Conservation (phyloP, 2,888 invertebrate species). For the Electrophaes corylata region DNA sequence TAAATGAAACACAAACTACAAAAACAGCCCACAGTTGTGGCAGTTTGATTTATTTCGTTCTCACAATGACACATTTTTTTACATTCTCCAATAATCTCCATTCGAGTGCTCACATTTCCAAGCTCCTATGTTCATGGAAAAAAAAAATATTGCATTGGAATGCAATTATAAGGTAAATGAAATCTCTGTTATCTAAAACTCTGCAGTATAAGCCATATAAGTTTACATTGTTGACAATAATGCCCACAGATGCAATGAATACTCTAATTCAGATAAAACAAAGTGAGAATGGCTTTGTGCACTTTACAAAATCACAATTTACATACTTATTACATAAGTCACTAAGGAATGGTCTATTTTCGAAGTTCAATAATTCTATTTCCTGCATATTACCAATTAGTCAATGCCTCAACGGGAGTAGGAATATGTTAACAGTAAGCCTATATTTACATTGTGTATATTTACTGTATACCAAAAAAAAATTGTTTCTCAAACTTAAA, state of each 20-base stretch:
- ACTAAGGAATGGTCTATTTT: conserved; percentile 56
- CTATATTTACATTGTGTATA: conserved; percentile 9
- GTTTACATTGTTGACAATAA: neutral
- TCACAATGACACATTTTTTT: conserved; percentile 63
- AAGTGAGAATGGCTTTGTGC: conserved; percentile 60
- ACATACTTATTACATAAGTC: conserved; percentile 42
- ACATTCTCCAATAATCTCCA: conserved; percentile 61
- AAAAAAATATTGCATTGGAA: conserved; percentile 29
- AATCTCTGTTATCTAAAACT: too few relatives aligned
- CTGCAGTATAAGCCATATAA: too few relatives aligned
- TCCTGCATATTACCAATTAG: conserved; percentile 19
- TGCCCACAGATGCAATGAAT: neutral
- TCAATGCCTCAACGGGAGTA: conserved; percentile 35
- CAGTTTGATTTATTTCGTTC: conserved; percentile 77
- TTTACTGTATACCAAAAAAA: conserved; percentile 6
- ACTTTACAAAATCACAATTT: conserved; percentile 52
- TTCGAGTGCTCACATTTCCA: conserved; percentile 53
- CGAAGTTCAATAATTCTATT: conserved; percentile 19
- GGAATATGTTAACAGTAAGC: conserved; percentile 22
- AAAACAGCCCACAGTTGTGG: conserved; percentile 77
- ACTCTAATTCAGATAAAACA: conserved; percentile 13
- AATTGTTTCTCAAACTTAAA: conserved; percentile 1
- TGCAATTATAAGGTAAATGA: too few relatives aligned
- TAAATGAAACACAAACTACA: conserved; percentile 51
- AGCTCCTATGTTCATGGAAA: conserved; percentile 44